phyloP scores from a whole-genome alignment of 2,888 invertebrate species.

The Maniola hyperantus region DNA sequence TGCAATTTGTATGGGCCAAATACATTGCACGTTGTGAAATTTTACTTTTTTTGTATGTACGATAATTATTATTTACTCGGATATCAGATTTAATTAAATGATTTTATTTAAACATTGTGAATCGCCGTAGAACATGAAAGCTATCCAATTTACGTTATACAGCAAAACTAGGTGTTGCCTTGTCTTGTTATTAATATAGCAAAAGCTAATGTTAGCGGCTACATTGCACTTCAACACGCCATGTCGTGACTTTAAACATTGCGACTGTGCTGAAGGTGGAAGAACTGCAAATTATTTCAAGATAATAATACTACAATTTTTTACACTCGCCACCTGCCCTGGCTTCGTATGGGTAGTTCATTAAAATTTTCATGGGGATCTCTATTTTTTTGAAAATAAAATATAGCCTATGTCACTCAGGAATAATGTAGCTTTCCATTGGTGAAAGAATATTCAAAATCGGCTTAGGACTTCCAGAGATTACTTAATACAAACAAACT shows the following conservation, averaged over 20 bases:
- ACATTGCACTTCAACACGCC: conserved; percentile 50
- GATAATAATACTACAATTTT: too few relatives aligned
- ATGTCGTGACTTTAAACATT: conserved; percentile 51
- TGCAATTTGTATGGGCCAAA: too few relatives aligned
- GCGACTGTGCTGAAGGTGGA: conserved; percentile 17
- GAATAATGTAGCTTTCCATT: too few relatives aligned
- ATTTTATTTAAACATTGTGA: not conserved
- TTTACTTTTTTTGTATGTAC: not conserved
- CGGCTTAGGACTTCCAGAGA: too few relatives aligned
- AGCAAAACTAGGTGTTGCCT: conserved; percentile 36
- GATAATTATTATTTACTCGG: too few relatives aligned
- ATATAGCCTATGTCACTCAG: too few relatives aligned
- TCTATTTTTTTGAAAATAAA: too few relatives aligned
- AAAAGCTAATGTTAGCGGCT: conserved; percentile 24
- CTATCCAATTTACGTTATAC: conserved; percentile 24
- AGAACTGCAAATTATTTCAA: conserved; percentile 15
- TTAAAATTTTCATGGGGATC: too few relatives aligned
- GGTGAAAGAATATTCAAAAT: too few relatives aligned
- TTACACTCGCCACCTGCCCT: too few relatives aligned
- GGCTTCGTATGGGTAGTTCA: too few relatives aligned
- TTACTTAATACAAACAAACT: too few relatives aligned
- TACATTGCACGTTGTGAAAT: not conserved
- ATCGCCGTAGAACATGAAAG: conserved; percentile 12
- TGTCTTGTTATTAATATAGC: conserved; percentile 31
- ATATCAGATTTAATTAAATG: conserved; percentile 2